Evolutionary conservation across 2,797 vertebrate genomes (phyloP), one percentile per base, ranked within the genome.

Genomic region (Pygocentrus nattereri): DNA sequence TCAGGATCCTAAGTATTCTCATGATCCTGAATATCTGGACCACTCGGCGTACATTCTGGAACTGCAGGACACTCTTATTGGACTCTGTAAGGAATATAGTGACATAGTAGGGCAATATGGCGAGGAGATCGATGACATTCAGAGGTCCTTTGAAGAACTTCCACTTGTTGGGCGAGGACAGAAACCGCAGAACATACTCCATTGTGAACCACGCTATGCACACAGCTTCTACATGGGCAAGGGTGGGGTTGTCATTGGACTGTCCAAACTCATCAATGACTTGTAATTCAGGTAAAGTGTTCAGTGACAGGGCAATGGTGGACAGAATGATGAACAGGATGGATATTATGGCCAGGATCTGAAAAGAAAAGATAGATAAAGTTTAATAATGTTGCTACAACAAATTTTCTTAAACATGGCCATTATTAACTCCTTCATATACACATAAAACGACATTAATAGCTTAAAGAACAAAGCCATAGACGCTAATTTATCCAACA

Each of bases 161-260:
- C 98, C 98, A 99, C 88, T 99, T 99, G 86, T 96, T 97, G 76
- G 98, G 98, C 13, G 98, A 97, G 54, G 98, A 99, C 44, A 99
- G 92, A 84, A 99, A 97, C n/a, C 98, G 96, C 78, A 99, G 91
- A 38, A 99, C 87, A 82, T 99, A 99, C 88, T 99, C 98, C 98
- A 99, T 99, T 82, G 98, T 99, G 90, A 99, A 99, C 98, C 98
- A 99, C 69, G 98, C 97, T 56, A 99, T 99, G 85, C 98, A 99
- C 82, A 99, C 91, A 4, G 98, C 98, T 90, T 99, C 98, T 59
- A 99, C 98, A 0, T 99, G 97, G 11, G 98, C 98, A 54, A 99
- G 89, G 86, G 93, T 96, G 72, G 96, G 97, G 89, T 99, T 99
- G 94, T 99, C 98, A 15, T 95, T 99, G 84, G 95, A 96, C 80